Base-by-base conservation (phyloP, 2,797 vertebrate genomes). In the Columba guinea region DNA sequence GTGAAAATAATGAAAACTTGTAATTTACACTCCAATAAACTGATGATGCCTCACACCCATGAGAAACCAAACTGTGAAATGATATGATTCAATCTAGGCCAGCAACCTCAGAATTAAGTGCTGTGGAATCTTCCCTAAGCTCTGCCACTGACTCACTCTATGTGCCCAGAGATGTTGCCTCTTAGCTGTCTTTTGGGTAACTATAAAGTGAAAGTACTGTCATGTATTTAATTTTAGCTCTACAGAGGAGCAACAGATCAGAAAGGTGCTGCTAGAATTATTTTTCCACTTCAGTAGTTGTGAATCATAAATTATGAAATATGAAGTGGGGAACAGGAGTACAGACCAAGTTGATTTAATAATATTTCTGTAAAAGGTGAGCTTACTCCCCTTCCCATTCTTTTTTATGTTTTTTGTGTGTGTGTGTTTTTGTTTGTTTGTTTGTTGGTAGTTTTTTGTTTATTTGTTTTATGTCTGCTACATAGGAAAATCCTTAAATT, bases 311-410 rank as follows among this genome's bases (percentile, higher is more conserved):
- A 55, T 15, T 24, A 82, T 2, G 1, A 82, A 71, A 68, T 24
- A 51, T 7, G 2, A 69, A 55, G 67, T 13, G 7, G 5, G 56
- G 46, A 59, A 70, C n/a, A 18, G 11, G 8, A 75, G 8, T 20
- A 68, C 4, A 39, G 10, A 5, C 3, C 7, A 24, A 37, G 13
- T 13, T 35, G 22, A 64, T 65, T 19, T 34, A 80, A 53, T 22
- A 48, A 37, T 1, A 56, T 1, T 39, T 62, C 22, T 34, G 13
- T 4, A 71, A 14, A 64, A 91, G 21, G 10, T 24, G 10, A 39
- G 5, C 4, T 79, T 64, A 37, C 2, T 46, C 23, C 23, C 10
- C 4, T 24, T 12, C 5, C 9, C 13, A 2, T 6, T 35, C 4
- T 14, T 16, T 18, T 32, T 21, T 46, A 44, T 44, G 13, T 39